Conservation (phyloP, 2,797 vertebrate genomes). For the Enteromius argenteus region DNA sequence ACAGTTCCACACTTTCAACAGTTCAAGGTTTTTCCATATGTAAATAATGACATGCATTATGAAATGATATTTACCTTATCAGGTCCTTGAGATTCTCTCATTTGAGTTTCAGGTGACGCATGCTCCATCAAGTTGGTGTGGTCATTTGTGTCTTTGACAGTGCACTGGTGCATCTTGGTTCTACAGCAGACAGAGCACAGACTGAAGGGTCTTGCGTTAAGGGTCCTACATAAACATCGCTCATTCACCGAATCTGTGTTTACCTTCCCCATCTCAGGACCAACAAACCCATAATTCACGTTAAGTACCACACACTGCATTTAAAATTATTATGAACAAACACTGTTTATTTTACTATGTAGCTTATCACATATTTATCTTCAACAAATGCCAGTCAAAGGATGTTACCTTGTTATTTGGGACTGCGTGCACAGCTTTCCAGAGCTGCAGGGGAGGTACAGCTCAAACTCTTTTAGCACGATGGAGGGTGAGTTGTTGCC, state of each 20-base stretch:
- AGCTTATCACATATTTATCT: conserved; percentile 36
- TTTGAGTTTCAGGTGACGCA: conserved; percentile 4
- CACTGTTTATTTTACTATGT: conserved; percentile 19
- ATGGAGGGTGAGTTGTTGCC: conserved; percentile 53
- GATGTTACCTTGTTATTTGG: conserved; percentile 74
- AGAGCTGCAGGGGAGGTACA: conserved; percentile 74
- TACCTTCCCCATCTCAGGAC: conserved; percentile 27
- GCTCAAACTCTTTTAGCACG: conserved; percentile 74
- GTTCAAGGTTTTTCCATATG: background rate
- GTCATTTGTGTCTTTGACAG: background rate
- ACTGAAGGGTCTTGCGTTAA: conserved; percentile 23
- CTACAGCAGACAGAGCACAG: conserved; percentile 33
- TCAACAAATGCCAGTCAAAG: conserved; percentile 49
- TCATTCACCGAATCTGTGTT: conserved; percentile 28
- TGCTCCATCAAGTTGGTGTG: background rate
- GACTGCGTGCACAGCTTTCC: conserved; percentile 67
- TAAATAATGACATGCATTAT: background rate
- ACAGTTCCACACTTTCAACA: background rate
- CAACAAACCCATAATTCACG: conserved; percentile 37
- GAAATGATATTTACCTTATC: conserved; percentile 24
- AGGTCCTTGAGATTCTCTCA: background rate
- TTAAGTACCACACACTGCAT: conserved; percentile 32
- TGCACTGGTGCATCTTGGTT: conserved; percentile 22
- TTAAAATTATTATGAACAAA: conserved; percentile 17
- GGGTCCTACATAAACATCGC: conserved; percentile 45